phyloP scores from a whole-genome alignment of 1,140 invertebrate species.

The Diplogasteroides magnus region DNA sequence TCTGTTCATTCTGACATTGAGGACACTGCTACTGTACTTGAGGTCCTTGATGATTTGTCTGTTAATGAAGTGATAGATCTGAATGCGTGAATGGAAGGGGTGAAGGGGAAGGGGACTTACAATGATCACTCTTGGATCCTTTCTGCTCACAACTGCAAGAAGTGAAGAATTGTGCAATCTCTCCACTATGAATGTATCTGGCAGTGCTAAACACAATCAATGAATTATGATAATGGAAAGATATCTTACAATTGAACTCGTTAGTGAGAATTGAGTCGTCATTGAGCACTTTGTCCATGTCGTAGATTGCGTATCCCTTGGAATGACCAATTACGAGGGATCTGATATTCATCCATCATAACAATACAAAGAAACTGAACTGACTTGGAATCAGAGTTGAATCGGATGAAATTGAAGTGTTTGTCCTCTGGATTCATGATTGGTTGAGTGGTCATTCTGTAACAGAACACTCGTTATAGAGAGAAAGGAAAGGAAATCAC shows the following conservation, averaged over 20 bases:
- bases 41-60: constrained; percentile 97
- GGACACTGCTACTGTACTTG: constrained; percentile 92
- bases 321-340: constrained; percentile 38
- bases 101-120: no score
- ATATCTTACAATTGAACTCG: constrained; percentile 37
- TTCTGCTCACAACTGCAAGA: constrained; percentile 85
- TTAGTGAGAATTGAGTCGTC: constrained; percentile 32
- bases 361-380: no score
- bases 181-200: constrained; percentile 75
- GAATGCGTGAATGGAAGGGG: no score
- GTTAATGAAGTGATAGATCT: constrained; percentile 94
- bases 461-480: no score
- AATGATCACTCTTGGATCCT: constrained; percentile 82
- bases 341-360: no score
- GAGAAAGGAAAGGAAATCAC: no score
- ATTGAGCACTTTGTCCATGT: constrained; percentile 11
- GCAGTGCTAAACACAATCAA: constrained; percentile 15
- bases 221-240: no score
- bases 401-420: constrained; percentile 22
- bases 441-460: no score
- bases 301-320: constrained; percentile 40
- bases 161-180: constrained; percentile 91
- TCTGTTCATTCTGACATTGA: constrained; percentile 90
- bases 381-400: constrained; percentile 36
- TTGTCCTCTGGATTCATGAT: not conserved